A percentile compares a stretch with the other conserved stretches of the same genome.
Evolutionary conservation across 2,888 invertebrate species (phyloP).

Genomic region (Sinohyriopsis cumingii): DNA sequence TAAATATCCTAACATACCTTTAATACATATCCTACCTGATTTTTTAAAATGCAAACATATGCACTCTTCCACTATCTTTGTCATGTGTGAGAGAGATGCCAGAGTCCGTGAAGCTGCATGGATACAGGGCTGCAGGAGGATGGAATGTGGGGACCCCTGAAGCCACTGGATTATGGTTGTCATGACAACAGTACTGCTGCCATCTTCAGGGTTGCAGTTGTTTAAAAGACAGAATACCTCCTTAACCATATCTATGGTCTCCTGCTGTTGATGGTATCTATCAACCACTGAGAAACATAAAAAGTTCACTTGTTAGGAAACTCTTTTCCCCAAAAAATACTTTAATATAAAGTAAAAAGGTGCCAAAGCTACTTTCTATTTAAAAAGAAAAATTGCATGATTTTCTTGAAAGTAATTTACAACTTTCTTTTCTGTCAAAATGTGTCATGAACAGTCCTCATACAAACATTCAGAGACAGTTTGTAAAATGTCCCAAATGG

Average conservation of each 20-base stretch:
- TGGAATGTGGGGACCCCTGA: slow-evolving; percentile 63
- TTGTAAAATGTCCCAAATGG: too few relatives aligned
- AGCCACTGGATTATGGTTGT: slow-evolving; percentile 63
- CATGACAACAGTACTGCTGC: slow-evolving; percentile 46
- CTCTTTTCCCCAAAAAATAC: not conserved
- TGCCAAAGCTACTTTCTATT: not conserved
- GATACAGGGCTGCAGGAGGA: slow-evolving; percentile 64
- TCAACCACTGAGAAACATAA: slow-evolving; percentile 44
- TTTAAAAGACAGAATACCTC: slow-evolving; percentile 65
- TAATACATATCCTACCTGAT: too few relatives aligned
- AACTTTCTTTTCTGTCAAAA: not conserved
- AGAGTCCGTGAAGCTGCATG: slow-evolving; percentile 62
- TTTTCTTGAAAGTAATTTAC: not conserved
- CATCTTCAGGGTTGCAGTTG: slow-evolving; percentile 65
- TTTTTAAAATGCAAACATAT: slow-evolving; percentile 61
- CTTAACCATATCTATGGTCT: slow-evolving; percentile 61
- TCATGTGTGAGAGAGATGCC: slow-evolving; percentile 62
- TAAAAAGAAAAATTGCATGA: not conserved
- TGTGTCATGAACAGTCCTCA: not conserved
- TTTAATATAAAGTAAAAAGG: not conserved
- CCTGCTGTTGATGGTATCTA: slow-evolving; percentile 49
- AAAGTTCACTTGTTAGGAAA: not conserved
- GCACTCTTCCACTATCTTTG: slow-evolving; percentile 63
- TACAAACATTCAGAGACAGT: too few relatives aligned
- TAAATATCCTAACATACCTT: too few relatives aligned